Base-by-base conservation (phyloP, 1,140 invertebrate genomes). In the Zaprionus nigranus region DNA sequence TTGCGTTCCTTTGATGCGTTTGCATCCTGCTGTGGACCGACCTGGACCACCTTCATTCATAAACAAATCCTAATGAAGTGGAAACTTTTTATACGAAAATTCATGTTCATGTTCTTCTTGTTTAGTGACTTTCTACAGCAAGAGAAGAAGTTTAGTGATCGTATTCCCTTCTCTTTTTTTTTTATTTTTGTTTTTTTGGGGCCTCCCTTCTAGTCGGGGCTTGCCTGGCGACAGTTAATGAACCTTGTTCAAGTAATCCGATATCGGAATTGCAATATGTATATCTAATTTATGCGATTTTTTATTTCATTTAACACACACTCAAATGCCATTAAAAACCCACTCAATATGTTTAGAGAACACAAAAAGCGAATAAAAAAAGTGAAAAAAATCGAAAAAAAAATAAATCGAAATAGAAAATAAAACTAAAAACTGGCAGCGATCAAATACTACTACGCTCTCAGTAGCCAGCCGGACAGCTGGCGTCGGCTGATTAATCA, bases 201-300 rank as follows among this genome's bases (percentile, higher is more conserved):
- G 30, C 6, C 11, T n/a, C 30, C 30, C 26, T 58, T 58, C 26
- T 58, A 56, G 36, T 15, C 12, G 7, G 36, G 36, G 17, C 40
- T 57, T 20, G 62, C 38, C 56, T 38, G 65, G 36, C 59, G 60
- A 61, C 68, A 76, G 74, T 87, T 87, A 87, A 87, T 81, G 85
- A 88, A 90, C 84, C 82, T 75, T 71, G 84, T 80, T 83, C 71
- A 84, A 88, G 84, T 88, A 90, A 88, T 78, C 81, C 81, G 84
- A 88, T 88, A 88, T 79, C 71, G 81, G 30, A 80, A 90, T 79
- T 88, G 84, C 84, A 88, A 88, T 90, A 84, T 72, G 61, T 76
- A 61, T 84, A 84, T 87, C 78, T 88, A 88, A 88, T 88, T 88
- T 88, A 88, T 88, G 85, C 84, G 74, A 79, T 82, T 82, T 86